phyloP scores from a whole-genome alignment of 2,113 vertebrate genomes.

The Marmota monax region DNA sequence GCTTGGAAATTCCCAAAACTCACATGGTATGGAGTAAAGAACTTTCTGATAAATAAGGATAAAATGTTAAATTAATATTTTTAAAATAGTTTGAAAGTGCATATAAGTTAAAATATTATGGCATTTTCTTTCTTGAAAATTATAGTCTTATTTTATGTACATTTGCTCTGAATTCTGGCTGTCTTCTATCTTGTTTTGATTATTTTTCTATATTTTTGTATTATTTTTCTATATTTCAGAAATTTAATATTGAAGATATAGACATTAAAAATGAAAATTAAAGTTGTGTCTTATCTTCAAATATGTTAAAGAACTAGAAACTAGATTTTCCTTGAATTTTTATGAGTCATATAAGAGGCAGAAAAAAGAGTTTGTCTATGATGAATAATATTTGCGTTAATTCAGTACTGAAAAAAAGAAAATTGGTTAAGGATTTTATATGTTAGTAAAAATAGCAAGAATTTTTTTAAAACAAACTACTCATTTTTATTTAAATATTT shows the following conservation, averaged over 20 bases:
- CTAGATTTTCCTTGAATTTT: not conserved
- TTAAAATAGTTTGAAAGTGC: conserved; percentile 55
- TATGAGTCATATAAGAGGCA: too few relatives aligned
- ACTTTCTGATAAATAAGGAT: not conserved
- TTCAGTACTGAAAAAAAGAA: not conserved
- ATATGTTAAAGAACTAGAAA: not conserved
- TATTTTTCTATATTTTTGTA: not conserved
- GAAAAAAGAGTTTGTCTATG: not conserved
- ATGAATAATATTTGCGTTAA: not conserved
- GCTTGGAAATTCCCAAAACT: not conserved
- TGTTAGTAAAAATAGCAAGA: not conserved
- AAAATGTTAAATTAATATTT: not conserved
- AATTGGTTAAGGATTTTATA: not conserved
- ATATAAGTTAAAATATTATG: not conserved
- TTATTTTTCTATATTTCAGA: not conserved
- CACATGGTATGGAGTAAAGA: not conserved
- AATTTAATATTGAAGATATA: not conserved
- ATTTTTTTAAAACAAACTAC: not conserved
- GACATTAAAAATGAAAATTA: not conserved
- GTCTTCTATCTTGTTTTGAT: not conserved
- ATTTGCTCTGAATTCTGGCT: not conserved
- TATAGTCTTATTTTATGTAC: not conserved
- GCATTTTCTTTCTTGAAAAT: not conserved
- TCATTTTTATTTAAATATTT: not conserved
- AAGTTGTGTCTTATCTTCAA: not conserved